Conservation (phyloP, 2,113 vertebrate species). For the Orientallactaga bullata region DNA sequence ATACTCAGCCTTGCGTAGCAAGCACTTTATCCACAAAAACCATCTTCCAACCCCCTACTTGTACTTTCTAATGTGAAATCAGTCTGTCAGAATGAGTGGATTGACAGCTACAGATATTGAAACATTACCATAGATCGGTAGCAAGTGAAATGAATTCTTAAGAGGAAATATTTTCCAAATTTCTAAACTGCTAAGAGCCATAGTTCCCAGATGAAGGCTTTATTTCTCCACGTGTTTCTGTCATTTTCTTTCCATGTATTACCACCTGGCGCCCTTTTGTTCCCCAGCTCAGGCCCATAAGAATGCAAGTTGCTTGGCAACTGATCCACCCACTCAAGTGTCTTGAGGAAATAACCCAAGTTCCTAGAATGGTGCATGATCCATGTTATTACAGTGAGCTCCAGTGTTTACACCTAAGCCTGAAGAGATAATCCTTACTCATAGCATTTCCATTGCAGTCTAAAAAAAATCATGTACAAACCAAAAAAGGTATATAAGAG, state of each 20-base stretch:
- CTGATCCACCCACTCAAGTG: conserved; percentile 55
- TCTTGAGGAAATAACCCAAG: conserved; percentile 63
- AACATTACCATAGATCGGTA: neutral
- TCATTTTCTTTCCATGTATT: conserved; percentile 64
- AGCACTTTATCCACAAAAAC: no score
- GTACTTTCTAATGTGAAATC: neutral
- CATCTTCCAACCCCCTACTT: neutral
- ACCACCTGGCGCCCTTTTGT: conserved; percentile 58
- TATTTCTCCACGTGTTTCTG: conserved; percentile 68
- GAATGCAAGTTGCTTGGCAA: conserved; percentile 77
- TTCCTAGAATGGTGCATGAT: conserved; percentile 50
- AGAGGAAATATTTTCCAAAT: neutral
- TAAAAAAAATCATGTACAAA: neutral
- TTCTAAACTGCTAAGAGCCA: neutral
- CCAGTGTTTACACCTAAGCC: conserved; percentile 59
- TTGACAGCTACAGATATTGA: neutral
- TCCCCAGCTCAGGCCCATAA: conserved; percentile 42
- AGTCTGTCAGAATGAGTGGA: neutral
- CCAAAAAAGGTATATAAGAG: conserved; percentile 51
- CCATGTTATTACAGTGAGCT: conserved; percentile 59
- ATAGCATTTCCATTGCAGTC: conserved; percentile 24
- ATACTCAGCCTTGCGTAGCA: no score
- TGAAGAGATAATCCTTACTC: conserved; percentile 58
- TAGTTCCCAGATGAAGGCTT: conserved; percentile 44
- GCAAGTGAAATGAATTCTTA: conserved; percentile 36